These are phyloP conservation scores for Leguminivora glycinivorella DNA, from an alignment of 1,140 invertebrate genomes.

Conservation along the genomic window DNA sequence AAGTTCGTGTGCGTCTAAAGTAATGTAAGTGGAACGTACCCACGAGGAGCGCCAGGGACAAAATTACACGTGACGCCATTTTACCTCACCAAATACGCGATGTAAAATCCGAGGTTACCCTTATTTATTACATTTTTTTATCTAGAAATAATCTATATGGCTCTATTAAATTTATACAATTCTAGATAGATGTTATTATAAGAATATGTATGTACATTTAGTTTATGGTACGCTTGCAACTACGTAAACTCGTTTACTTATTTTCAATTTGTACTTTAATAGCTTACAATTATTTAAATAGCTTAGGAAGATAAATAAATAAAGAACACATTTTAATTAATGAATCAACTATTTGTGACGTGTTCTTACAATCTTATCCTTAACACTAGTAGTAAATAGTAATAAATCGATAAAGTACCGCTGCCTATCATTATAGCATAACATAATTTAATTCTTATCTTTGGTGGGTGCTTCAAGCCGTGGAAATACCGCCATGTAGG, in stretches of 20 bases:
- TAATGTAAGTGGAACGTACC: background rate
- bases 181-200: background rate
- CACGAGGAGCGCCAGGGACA: background rate
- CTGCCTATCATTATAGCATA: too few species aligned
- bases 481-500: background rate
- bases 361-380: background rate
- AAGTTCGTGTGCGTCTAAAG: too few species aligned
- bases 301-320: too few species aligned
- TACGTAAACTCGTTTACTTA: too few species aligned
- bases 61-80: background rate
- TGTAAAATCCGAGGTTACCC: background rate
- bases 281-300: too few species aligned
- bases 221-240: too few species aligned
- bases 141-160: constrained; percentile 12
- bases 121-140: background rate
- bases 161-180: background rate
- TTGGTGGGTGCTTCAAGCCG: background rate
- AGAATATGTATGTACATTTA: too few species aligned
- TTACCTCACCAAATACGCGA: constrained; percentile 1
- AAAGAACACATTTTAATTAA: too few species aligned
- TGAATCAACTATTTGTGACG: background rate
- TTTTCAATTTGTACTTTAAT: too few species aligned
- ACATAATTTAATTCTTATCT: background rate
- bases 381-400: background rate
- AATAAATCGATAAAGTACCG: background rate